Evolutionary conservation across 1,140 invertebrate genomes (phyloP), one percentile per base, ranked within the genome.

Genomic region (Mercenaria mercenaria): DNA sequence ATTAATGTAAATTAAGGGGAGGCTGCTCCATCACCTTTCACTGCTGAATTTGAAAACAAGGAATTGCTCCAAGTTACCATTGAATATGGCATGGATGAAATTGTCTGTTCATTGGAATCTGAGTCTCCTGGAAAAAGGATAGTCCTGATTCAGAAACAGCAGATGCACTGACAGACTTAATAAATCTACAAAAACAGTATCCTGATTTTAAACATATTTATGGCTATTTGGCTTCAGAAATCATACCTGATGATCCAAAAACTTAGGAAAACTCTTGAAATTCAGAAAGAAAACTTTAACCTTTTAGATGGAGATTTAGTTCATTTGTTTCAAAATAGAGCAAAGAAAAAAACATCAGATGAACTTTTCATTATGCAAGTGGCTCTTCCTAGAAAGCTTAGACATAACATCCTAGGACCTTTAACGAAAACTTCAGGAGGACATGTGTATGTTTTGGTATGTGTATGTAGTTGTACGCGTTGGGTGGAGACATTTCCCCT

Each of bases 361-460:
- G 41, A 64, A 1, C 52, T 37, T 37, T 76, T 74, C 41, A 83
- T 61, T 13, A 59, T 47, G 76, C 89, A 88, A 59, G 32, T 92
- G 32, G 89, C 82, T 1, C 20, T 92, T n/a, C 92, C 92, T 26
- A 76, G 79, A 56, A 43, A 72, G 8, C 64, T 87, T 0, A 56
- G 92, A 52, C 4, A n/a, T n/a, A n/a, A 92, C 69, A 89, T 92
- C 26, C 39, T 92, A 37, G 86, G 87, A 41, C 90, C 91, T 4
- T 37, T 91, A 18, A 85, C 83, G 29, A 86, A 50, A 56, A 61
- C 74, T 4, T 83, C 39, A 52, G 85, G 81, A 20, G 86, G 90
- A 8, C 47, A 92, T 34, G n/a, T 72, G 61, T 89, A 89, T 39
- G 89, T 92, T 15, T 56, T 91, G 3, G n/a, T 92, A 18, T 41